Percentiles rank a stretch among this genome's conserved stretches.
These are phyloP conservation scores for Urocitellus parryii DNA, from an alignment of 2,113 vertebrate genomes.

Conservation along the genomic window DNA sequence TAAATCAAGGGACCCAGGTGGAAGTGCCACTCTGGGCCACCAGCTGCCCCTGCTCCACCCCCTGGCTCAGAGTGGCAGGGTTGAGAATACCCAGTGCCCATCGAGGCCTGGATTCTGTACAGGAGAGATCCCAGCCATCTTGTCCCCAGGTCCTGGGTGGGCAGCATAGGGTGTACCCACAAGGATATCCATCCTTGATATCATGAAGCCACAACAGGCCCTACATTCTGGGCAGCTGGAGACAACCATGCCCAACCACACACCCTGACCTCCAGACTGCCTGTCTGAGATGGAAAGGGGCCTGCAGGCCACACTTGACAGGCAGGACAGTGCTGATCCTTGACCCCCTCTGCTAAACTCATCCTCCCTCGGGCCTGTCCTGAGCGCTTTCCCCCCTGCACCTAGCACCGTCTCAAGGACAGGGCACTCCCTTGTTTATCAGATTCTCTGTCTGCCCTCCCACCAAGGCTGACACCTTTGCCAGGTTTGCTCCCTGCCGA, in stretches of 20 bases:
- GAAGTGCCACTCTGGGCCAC: constrained; percentile 76
- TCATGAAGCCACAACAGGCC: neutral
- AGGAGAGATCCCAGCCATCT: neutral
- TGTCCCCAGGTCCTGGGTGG: neutral
- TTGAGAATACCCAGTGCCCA: constrained; percentile 31
- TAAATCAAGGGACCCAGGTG: constrained; percentile 83
- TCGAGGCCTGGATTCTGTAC: neutral
- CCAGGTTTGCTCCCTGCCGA: constrained; percentile 33
- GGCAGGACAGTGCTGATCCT: neutral
- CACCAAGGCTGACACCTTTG: constrained; percentile 40
- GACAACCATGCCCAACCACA: neutral
- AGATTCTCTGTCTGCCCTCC: constrained; percentile 49
- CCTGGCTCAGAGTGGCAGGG: constrained; percentile 31
- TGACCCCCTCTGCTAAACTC: neutral
- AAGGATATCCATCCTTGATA: neutral
- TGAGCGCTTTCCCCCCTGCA: neutral
- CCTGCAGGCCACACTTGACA: neutral
- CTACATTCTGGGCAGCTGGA: rapidly evolving
- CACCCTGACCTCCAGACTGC: neutral
- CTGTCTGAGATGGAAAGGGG: neutral
- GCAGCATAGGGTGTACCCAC: neutral
- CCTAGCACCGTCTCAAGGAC: neutral
- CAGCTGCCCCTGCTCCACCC: constrained; percentile 76
- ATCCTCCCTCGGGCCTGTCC: neutral
- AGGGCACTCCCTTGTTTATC: constrained; percentile 66